Percentiles rank a stretch among this genome's conserved stretches.
phyloP scores from a whole-genome alignment of 1,140 invertebrate species.

The Drosophila jambulina region DNA sequence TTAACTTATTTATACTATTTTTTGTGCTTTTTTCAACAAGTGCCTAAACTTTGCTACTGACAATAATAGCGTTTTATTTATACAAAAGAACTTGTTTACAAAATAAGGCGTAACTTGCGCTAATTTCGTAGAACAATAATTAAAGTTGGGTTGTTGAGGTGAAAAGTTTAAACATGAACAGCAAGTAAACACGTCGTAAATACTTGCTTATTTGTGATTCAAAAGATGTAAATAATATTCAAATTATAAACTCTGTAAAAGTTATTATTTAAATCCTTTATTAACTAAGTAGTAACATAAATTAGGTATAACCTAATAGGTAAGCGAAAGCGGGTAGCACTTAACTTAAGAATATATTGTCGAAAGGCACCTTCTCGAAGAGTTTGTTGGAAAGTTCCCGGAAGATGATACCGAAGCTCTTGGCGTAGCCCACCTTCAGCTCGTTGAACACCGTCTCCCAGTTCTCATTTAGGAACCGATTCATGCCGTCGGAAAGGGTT shows the following conservation, averaged over 20 bases:
- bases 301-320: constrained; percentile 47
- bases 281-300: constrained; percentile 61
- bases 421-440: constrained; percentile 87
- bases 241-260: background rate
- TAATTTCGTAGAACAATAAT: constrained; percentile 1
- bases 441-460: constrained; percentile 89
- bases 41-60: background rate
- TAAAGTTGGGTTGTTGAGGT: background rate
- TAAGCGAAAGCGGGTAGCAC: constrained; percentile 3
- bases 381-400: constrained; percentile 88
- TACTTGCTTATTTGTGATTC: background rate
- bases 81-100: background rate
- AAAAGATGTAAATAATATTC: background rate
- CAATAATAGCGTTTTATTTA: background rate
- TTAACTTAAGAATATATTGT: constrained; percentile 87
- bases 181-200: background rate
- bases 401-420: constrained; percentile 88
- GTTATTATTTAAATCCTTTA: constrained; percentile 43
- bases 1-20: too few species aligned
- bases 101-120: background rate
- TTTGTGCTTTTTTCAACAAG: too few species aligned
- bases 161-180: background rate
- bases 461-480: constrained; percentile 89
- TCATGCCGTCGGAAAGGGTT: constrained; percentile 87
- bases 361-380: constrained; percentile 88